Conservation (phyloP, 2,888 invertebrate genomes). For the Oeneis ivallda region DNA sequence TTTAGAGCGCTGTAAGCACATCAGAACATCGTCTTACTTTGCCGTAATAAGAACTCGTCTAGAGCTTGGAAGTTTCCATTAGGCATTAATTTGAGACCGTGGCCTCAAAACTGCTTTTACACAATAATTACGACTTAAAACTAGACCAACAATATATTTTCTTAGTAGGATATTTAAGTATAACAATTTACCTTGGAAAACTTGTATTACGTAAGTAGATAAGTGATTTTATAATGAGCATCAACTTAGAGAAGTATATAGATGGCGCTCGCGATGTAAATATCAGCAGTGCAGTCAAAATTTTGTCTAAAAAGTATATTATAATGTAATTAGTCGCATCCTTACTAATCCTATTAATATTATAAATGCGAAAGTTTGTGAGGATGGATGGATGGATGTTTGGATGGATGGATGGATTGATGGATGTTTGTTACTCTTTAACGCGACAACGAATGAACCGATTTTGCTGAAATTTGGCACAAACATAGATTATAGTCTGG, state of each 20-base stretch:
- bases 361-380: no score
- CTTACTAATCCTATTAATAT: no score
- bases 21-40: constrained; percentile 18
- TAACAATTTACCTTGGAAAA: neutral
- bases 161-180: neutral
- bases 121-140: constrained; percentile 19
- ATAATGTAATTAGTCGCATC: no score
- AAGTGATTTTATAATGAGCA: neutral
- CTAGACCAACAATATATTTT: neutral
- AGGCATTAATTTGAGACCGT: constrained; percentile 29
- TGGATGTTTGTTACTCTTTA: no score
- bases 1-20: constrained; percentile 17
- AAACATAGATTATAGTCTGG: no score
- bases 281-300: neutral
- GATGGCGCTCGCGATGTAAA: neutral
- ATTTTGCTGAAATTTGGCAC: no score
- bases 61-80: constrained; percentile 28
- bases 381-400: no score
- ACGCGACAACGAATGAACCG: no score
- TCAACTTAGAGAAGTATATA: neutral
- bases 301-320: no score
- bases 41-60: constrained; percentile 19
- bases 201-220: neutral
- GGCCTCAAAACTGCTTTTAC: constrained; percentile 22
- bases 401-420: no score